These are phyloP conservation scores for Geopemphigus sp. DNA, from an alignment of 1,140 invertebrate genomes.

Conservation along the genomic window DNA sequence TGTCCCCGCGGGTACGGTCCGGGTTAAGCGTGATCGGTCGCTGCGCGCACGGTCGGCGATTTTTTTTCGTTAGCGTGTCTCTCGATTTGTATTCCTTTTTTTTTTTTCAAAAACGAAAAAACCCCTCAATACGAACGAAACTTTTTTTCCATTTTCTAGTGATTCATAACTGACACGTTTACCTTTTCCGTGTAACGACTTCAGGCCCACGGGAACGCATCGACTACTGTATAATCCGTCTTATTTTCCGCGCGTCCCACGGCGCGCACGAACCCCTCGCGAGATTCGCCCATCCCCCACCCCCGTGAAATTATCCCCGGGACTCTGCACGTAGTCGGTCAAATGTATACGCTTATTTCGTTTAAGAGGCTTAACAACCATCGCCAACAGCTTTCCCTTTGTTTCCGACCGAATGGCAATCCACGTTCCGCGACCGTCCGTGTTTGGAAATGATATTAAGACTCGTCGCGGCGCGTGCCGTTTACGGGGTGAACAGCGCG, in stretches of 20 bases:
- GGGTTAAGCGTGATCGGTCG: conserved; percentile 12
- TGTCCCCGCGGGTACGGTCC: background rate
- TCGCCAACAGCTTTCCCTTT: background rate
- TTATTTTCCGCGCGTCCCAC: conserved; percentile 30
- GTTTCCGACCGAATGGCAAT: background rate
- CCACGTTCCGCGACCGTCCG: background rate
- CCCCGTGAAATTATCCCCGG: too few relatives aligned
- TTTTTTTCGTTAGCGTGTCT: conserved; percentile 4
- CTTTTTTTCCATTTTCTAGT: conserved; percentile 10
- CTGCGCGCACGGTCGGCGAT: background rate
- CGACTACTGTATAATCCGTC: conserved; percentile 34
- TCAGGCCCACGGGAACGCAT: conserved; percentile 21
- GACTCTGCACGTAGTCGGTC: too few relatives aligned
- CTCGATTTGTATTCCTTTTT: too few relatives aligned
- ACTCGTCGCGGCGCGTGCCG: background rate
- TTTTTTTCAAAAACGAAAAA: conserved; percentile 28
- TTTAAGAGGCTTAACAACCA: background rate
- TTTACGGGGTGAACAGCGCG: too few relatives aligned
- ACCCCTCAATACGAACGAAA: conserved; percentile 23
- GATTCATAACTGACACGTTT: conserved; percentile 29
- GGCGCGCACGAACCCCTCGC: background rate
- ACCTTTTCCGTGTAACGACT: conserved; percentile 1
- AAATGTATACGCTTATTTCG: background rate
- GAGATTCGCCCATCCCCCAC: background rate
- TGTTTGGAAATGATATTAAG: too few relatives aligned